phyloP scores from a whole-genome alignment of 2,113 vertebrate genomes.

The Hemibagrus wyckioides region DNA sequence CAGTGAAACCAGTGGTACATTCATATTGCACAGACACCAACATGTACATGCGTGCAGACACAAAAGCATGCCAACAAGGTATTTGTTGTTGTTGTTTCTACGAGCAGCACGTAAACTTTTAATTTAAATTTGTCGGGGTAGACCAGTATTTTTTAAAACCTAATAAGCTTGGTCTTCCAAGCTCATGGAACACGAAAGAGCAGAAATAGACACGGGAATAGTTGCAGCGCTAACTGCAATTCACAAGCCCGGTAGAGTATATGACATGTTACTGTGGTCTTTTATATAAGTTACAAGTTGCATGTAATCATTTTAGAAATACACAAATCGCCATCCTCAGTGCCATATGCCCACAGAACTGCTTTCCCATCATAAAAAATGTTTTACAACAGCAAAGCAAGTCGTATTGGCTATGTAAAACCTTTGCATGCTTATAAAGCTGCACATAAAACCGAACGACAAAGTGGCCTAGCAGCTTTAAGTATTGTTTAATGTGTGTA shows the following conservation, averaged over 20 bases:
- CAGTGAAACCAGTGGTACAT: not conserved
- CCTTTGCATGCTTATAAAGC: constrained; percentile 98
- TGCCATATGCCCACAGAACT: constrained; percentile 77
- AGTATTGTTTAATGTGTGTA: constrained; percentile 66
- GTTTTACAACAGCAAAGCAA: constrained; percentile 90
- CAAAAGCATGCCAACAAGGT: constrained; percentile 10
- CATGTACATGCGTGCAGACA: constrained; percentile 14
- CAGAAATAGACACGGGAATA: not conserved
- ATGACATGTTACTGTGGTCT: not conserved
- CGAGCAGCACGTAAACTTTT: not conserved
- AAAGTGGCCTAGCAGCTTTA: constrained; percentile 77
- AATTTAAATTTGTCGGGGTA: not conserved
- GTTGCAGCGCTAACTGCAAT: not conserved
- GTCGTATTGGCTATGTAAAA: constrained; percentile 98
- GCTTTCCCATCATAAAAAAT: constrained; percentile 93
- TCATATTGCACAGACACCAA: constrained; percentile 23
- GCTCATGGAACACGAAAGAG: not conserved
- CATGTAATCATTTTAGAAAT: constrained; percentile 19
- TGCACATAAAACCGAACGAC: constrained; percentile 85
- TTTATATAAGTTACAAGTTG: not conserved
- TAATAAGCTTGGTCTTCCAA: not conserved
- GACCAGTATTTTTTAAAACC: not conserved
- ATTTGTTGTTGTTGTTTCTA: not conserved
- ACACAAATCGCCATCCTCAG: constrained; percentile 6
- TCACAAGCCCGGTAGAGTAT: not conserved